Conservation (phyloP, 1,140 invertebrate species). For the Vollenhovia emeryi region DNA sequence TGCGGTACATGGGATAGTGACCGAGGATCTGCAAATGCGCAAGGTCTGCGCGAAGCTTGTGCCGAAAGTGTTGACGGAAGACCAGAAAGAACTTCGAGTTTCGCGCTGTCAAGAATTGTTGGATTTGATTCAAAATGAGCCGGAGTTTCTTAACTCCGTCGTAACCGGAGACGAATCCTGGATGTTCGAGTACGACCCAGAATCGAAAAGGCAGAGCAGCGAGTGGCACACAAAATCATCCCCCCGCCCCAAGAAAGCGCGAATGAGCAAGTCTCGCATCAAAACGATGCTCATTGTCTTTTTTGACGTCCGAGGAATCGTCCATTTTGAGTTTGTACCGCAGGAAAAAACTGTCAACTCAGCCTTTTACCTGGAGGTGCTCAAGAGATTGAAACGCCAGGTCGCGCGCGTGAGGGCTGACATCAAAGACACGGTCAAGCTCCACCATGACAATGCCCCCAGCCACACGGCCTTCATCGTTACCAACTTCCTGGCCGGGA, state of each 20-base stretch:
- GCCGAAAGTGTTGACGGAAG: too few species aligned
- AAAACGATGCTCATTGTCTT: constrained; percentile 15
- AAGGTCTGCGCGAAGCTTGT: too few species aligned
- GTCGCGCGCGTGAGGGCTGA: constrained; percentile 25
- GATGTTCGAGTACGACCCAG: constrained; percentile 72
- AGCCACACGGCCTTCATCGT: constrained; percentile 41
- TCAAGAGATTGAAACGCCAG: not conserved
- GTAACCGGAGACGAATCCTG: constrained; percentile 73
- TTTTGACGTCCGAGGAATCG: constrained; percentile 3
- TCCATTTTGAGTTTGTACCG: constrained; percentile 5
- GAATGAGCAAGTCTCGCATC: constrained; percentile 18
- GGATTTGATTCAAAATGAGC: too few species aligned
- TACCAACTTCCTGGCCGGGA: constrained; percentile 21
- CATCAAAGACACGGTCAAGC: constrained; percentile 13
- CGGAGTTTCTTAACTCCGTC: not conserved
- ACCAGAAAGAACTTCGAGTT: too few species aligned
- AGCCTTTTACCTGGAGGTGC: not conserved
- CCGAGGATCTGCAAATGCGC: not conserved
- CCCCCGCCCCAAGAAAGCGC: not conserved
- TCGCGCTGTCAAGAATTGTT: too few species aligned
- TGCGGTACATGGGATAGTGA: constrained; percentile 17
- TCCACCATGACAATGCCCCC: constrained; percentile 39
- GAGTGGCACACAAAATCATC: constrained; percentile 63
- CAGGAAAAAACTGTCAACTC: not conserved
- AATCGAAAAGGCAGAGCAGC: constrained; percentile 69